Evolutionary conservation across 53 echinoderm and acorn worm species (phyloP), one percentile per base, ranked within the genome.

Genomic region (Luidia sarsii): DNA sequence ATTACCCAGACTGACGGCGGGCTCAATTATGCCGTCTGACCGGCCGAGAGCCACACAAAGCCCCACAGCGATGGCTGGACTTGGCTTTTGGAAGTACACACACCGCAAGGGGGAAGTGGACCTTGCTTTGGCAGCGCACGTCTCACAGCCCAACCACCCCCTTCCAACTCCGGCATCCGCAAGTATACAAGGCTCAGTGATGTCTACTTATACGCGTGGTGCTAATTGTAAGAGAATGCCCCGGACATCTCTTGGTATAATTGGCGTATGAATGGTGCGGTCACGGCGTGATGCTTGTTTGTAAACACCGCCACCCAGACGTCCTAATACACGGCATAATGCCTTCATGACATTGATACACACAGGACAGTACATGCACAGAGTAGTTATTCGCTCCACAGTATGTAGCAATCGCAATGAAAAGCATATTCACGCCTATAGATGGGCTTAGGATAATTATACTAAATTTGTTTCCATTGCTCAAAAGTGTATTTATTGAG

Each of bases 1-100:
- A 72, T 72, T 72, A 72, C 72, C n/a, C 37, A 72, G 72, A 56
- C 72, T 72, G 72, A 72, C 72, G 72, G 52, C 39, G 27, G 39
- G 36, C 35, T 72, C 50, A 72, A 72, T 72, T 72, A 72, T 25
- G 38, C 72, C 72, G 72, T 72, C 72, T 72, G 56, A 56, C 56
- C 72, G 2, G 7, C 3, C 16, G 54, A 51, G 52, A n/a, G 35
- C 14, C 19, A 56, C 38, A 72, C 54, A 72, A 72, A 54, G 54
- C 38, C 36, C 36, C 14, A 13, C 0, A 50, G 22, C 4, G 27
- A 14, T 23, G 24, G 55, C 2, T 65, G 65, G 65, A 65, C 39
- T 72, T 55, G 72, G 72, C 72, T 53, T 72, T 72, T 55, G 72
- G 72, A 56, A 37, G 38, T 32, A 24, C 15, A 25, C 31, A 30